Evolutionary conservation across 2,113 vertebrate species (phyloP).

Genomic region (Beaufortia kweichowensis): DNA sequence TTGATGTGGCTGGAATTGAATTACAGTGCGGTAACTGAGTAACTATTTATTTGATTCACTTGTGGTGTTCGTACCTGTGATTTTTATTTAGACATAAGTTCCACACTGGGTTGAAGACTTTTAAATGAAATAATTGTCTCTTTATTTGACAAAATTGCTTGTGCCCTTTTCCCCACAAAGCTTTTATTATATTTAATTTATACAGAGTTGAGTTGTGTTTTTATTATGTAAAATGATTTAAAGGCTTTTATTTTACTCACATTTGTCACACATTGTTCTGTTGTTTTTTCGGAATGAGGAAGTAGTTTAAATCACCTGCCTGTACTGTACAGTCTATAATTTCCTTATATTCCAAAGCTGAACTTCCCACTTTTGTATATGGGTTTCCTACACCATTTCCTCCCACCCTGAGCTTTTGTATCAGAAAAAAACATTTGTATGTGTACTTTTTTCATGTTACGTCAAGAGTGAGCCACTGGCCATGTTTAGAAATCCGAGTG

Average conservation of each 20-base stretch:
- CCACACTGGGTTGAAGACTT: too few species aligned
- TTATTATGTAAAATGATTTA: background rate
- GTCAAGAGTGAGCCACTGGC: background rate
- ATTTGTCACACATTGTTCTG: background rate
- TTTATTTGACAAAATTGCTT: too few species aligned
- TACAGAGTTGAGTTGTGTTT: too few species aligned
- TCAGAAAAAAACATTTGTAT: constrained; percentile 17
- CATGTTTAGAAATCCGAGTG: background rate
- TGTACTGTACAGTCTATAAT: constrained; percentile 21
- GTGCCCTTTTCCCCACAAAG: too few species aligned
- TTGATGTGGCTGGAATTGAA: background rate
- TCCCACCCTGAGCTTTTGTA: background rate
- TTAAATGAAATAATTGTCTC: too few species aligned
- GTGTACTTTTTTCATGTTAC: constrained; percentile 18
- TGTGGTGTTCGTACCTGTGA: background rate
- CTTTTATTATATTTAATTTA: too few species aligned
- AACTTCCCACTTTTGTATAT: constrained; percentile 38
- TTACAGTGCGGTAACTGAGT: background rate
- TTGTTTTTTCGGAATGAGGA: constrained; percentile 23
- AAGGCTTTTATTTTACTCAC: constrained; percentile 6
- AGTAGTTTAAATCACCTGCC: constrained; percentile 18
- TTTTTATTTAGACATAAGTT: background rate
- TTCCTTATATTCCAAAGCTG: constrained; percentile 19
- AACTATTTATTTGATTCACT: background rate
- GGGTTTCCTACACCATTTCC: constrained; percentile 6